Evolutionary conservation across 2,888 invertebrate genomes (phyloP), one percentile per base, ranked within the genome.

Genomic region (Julus scandinavius): DNA sequence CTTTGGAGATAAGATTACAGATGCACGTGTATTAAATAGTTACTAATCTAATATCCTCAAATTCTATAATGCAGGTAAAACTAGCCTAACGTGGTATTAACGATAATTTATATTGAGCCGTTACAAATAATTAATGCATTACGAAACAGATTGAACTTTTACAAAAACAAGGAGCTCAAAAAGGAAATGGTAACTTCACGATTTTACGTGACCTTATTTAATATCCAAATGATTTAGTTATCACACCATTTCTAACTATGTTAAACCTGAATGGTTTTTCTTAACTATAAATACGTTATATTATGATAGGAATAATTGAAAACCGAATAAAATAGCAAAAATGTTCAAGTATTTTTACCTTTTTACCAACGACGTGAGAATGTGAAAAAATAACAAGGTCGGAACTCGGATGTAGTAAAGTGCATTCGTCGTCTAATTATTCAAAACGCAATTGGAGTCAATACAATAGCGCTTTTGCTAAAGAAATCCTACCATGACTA

Each of bases 391-490:
- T 63, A n/a, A n/a, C 63, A 63, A 63, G 63, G 63, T 63, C 63
- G 63, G 63, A 63, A 17, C 6, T 63, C 63, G 63, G 63, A 63
- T n/a, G 63, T 63, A n/a, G n/a, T n/a, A 1, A 63, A n/a, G 63
- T n/a, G 63, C 63, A 63, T 63, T 63, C 63, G 7, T 3, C 63
- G n/a, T 3, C 1, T 17, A n/a, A 63, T n/a, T 20, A 20, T 20
- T 63, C 5, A 1, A 3, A 17, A 17, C 63, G 6, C 63, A 63
- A 63, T 15, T n/a, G 3, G 4, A 5, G 20, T n/a, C n/a, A 63
- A 63, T 20, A n/a, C 63, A 63, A 63, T 63, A 63, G 63, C 63
- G 63, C 63, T 63, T 63, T 20, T 17, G 63, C 20, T n/a, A n/a
- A 15, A 7, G 63, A 20, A n/a, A 63, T 63, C 1, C 17, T 63